Base-by-base conservation (phyloP, 2,888 invertebrate genomes). In the Troides helena region DNA sequence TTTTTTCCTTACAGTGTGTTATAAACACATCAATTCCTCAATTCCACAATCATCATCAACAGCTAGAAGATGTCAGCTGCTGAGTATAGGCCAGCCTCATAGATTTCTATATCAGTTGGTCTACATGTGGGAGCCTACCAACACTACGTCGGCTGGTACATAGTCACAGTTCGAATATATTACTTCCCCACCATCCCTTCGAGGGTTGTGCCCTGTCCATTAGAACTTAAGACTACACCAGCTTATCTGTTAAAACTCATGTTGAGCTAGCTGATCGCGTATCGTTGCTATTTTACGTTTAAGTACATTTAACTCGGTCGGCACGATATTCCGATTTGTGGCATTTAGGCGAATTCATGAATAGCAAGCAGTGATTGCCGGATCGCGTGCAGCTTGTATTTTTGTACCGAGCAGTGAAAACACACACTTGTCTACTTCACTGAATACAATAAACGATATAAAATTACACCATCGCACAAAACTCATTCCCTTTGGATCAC, bases 311-410 rank as follows among this genome's bases (percentile, higher is more conserved):
- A 78, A 76, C 74, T 72, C 73, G 74, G 73, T 72, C 73, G 74
- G 73, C 72, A 76, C 67, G 75, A 76, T 77, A 80, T 85, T 88
- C 87, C 83, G 86, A 88, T 89, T 88, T 82, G 84, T 82, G 86
- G 86, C 87, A 86, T 86, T 86, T 81, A 84, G 80, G 76, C 77
- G 76, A 78, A 80, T 81, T 83, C 81, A 81, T 82, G 81, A 83
- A 81, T 79, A 76, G 80, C 79, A 78, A 76, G 80, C 79, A 78
- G 77, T 90, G 88, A 91, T 91, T 86, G 81, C 88, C 72, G 67
- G 85, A 85, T 91, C 84, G 91, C 91, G 90, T 90, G 90, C 78
- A 74, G 67, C 76, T 83, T 81, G 84, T 88, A 85, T 85, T 85
- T 85, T 80, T 80, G 78, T 84, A 75, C 79, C 78, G 72, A 65